Base-by-base conservation (phyloP, 2,888 invertebrate species). In the Eremobia ochroleuca region DNA sequence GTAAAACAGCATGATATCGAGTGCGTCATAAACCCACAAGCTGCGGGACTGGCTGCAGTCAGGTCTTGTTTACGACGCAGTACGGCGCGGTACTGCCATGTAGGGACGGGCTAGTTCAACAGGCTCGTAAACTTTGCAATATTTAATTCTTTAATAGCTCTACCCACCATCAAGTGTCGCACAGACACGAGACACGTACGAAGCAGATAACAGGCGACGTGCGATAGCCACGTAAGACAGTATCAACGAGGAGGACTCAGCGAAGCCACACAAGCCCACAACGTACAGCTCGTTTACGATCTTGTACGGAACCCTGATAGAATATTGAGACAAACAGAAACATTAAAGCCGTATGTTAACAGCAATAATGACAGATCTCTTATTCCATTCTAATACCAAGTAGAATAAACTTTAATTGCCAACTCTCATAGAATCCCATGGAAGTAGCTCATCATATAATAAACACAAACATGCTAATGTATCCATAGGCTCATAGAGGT, bases 101-200 rank as follows among this genome's bases (percentile, higher is more conserved):
- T 13, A 15, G 5, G 46, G 18, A 37, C 52, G 11, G 6, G 62
- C 37, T 40, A 37, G 55, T 28, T 34, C 34, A 18, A 28, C 43
- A 55, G 40, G 34, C 52, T 79, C 34, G 28, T 40, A 43, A 69
- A 55, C 25, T 66, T 6, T 31, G 6, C 28, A 8, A 52, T 68
- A 79, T 52, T 79, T 52, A 28, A 71, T 34, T 21, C 5, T 34
- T 46, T 28, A 43, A 76, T 40, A 75, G 74, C 28, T 37, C 74
- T 52, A 25, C 49, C 49, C 49, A n/a, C 68, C 40, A 34, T 34
- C 52, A 34, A 52, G n/a, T 25, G 28, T 1, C n/a, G 13, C 52
- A 25, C 6, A 46, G 15, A 66, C 3, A 18, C 13, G 40, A 46
- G 15, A 66, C 3, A 18, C 13, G 40, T 3, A 18, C 18, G 43